These are phyloP conservation scores for Scophthalmus maximus DNA, from an alignment of 2,113 vertebrate genomes.

Conservation along the genomic window DNA sequence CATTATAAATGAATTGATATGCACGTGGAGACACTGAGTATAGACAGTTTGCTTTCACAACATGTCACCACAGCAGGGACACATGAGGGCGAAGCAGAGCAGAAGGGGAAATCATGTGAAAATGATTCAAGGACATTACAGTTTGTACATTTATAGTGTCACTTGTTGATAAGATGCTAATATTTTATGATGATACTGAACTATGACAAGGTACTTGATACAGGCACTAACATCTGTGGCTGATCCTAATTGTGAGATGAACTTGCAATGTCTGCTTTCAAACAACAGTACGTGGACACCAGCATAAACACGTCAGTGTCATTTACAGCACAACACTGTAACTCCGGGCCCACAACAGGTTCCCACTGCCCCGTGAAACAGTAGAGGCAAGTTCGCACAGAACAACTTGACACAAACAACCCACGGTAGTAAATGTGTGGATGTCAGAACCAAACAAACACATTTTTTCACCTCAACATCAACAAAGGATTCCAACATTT, in stretches of 20 bases:
- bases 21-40: not conserved
- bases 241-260: not conserved
- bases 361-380: constrained; percentile 20
- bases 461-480: not conserved
- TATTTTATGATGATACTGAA: too few relatives aligned
- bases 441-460: not conserved
- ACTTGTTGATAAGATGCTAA: too few relatives aligned
- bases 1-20: not conserved
- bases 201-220: not conserved
- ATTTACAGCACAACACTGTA: constrained; percentile 25
- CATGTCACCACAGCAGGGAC: not conserved
- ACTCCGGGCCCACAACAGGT: constrained; percentile 23
- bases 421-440: not conserved
- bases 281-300: not conserved
- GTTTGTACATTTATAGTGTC: too few relatives aligned
- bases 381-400: not conserved
- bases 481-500: not conserved
- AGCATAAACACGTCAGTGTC: constrained; percentile 29
- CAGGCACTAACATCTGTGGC: not conserved
- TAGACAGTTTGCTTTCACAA: constrained; percentile 27
- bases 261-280: not conserved
- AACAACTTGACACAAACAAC: not conserved
- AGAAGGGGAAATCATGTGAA: not conserved
- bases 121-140: constrained; percentile 2
- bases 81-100: constrained; percentile 9